Evolutionary conservation across 2,888 invertebrate genomes (phyloP), one percentile per base, ranked within the genome.

Genomic region (Leptopilina drosophilae): DNA sequence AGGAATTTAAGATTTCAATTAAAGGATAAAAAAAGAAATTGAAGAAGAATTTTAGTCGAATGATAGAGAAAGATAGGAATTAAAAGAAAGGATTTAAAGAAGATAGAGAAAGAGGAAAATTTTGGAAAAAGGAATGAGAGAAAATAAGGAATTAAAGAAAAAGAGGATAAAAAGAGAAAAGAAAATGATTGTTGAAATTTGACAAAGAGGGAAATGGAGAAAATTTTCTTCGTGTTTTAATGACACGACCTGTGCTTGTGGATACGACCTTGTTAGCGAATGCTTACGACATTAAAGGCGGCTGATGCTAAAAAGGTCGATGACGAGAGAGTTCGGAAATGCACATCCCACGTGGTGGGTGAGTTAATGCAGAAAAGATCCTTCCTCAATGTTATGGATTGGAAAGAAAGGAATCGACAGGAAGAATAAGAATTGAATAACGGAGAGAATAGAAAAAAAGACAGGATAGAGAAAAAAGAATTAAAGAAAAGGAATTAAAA

Each of bases 261-360:
- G 81, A 77, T 76, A 76, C 80, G 84, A 85, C 85, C 84, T 86
- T 84, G 86, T 82, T 83, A 81, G 84, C 82, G 77, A 83, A 84
- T 84, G 85, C 83, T 77, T 77, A 64, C 65, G 56, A 75, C 59
- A 77, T 69, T 66, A 67, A 69, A 77, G 76, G 64, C 66, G 67
- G 78, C 76, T 64, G 64, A 75, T 80, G 88, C 89, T 88, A 90
- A 90, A 90, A 89, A 89, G 90, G 89, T 90, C 90, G 90, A 90
- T 90, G 90, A 90, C 90, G 90, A 90, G 89, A 89, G 89, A 89
- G 89, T 90, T 90, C 86, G 89, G 86, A 89, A 89, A 90, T 90
- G 89, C 85, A 86, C 87, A 82, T 87, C 88, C 87, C 88, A 89
- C 89, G 73, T 73, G 86, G 89, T 89, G 86, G 86, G 85, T 87